Percentiles rank a stretch among this genome's conserved stretches.
These are phyloP conservation scores for Porites rus DNA, from an alignment of 92 coral and sea anemone species.

Conservation along the genomic window DNA sequence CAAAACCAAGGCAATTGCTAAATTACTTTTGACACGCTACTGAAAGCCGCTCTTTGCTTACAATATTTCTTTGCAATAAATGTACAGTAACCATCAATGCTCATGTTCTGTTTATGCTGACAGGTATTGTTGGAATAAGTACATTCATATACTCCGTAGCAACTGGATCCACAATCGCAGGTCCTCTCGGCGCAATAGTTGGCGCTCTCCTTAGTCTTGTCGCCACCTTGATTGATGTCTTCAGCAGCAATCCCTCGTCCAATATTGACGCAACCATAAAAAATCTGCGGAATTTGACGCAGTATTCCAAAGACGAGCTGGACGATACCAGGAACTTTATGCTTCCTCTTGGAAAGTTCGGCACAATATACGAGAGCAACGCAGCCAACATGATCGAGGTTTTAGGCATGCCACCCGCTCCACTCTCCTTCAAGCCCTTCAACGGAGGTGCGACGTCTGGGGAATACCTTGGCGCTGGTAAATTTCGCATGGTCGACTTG, in stretches of 20 bases:
- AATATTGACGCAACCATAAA: conserved; percentile 32
- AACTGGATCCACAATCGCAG: conserved; percentile 30
- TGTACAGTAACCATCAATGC: conserved; percentile 13
- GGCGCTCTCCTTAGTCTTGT: conserved; percentile 43
- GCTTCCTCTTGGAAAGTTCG: conserved; percentile 19
- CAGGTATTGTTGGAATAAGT: conserved; percentile 37
- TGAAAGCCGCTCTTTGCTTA: conserved; percentile 15
- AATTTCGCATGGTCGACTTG: conserved; percentile 36
- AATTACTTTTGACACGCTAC: conserved; percentile 20
- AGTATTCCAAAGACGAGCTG: conserved; percentile 29
- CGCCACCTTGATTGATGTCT: conserved; percentile 40
- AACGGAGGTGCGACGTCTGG: conserved; percentile 21
- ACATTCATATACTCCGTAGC: conserved; percentile 37
- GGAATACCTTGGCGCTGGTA: conserved; percentile 32
- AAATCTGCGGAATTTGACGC: conserved; percentile 30
- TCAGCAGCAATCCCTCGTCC: conserved; percentile 38
- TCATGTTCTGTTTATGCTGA: conserved; percentile 9
- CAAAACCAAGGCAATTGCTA: conserved; percentile 25
- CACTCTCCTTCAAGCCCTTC: conserved; percentile 37
- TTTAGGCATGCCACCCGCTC: conserved; percentile 36
- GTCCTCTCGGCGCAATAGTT: conserved; percentile 43
- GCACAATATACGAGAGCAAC: conserved; percentile 40
- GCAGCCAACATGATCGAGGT: conserved; percentile 48
- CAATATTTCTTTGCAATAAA: conserved; percentile 29
- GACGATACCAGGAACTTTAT: conserved; percentile 27